Conservation (phyloP, 2,113 vertebrate genomes). For the Lepisosteus oculatus region DNA sequence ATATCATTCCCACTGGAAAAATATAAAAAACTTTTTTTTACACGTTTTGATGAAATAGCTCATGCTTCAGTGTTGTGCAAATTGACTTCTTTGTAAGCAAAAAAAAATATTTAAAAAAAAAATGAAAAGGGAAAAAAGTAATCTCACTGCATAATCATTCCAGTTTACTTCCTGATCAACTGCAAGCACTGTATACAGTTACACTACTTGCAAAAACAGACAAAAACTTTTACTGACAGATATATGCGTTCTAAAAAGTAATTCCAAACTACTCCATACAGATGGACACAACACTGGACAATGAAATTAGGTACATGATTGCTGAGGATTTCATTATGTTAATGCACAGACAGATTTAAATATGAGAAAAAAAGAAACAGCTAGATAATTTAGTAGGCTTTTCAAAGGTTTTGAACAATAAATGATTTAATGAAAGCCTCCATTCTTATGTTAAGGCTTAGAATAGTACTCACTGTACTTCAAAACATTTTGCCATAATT, state of each 20-base stretch:
- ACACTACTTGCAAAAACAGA: constrained; percentile 63
- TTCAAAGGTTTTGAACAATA: constrained; percentile 51
- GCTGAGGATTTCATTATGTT: constrained; percentile 41
- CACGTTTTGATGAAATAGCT: constrained; percentile 83
- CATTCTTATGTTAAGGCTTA: constrained; percentile 74
- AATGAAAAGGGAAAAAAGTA: constrained; percentile 55
- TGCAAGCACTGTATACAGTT: constrained; percentile 72
- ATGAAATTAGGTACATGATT: constrained; percentile 60
- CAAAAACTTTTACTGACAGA: constrained; percentile 52
- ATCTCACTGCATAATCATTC: constrained; percentile 62
- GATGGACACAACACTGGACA: constrained; percentile 66
- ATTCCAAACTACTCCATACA: constrained; percentile 48
- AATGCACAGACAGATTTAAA: constrained; percentile 68
- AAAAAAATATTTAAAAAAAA: constrained; percentile 51
- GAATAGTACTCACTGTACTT: constrained; percentile 62
- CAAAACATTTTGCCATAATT: constrained; percentile 11
- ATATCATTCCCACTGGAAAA: constrained; percentile 87
- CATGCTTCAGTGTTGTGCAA: constrained; percentile 95
- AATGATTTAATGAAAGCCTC: constrained; percentile 55
- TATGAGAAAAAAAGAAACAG: constrained; percentile 60
- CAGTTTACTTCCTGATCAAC: constrained; percentile 51
- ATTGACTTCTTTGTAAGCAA: constrained; percentile 41
- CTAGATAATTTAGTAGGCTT: constrained; percentile 62
- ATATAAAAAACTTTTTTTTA: constrained; percentile 80
- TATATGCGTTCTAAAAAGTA: constrained; percentile 46